Percentiles rank a stretch among this genome's conserved stretches.
phyloP scores from a whole-genome alignment of 2,797 vertebrate species.

The Acipenser transmontanus region DNA sequence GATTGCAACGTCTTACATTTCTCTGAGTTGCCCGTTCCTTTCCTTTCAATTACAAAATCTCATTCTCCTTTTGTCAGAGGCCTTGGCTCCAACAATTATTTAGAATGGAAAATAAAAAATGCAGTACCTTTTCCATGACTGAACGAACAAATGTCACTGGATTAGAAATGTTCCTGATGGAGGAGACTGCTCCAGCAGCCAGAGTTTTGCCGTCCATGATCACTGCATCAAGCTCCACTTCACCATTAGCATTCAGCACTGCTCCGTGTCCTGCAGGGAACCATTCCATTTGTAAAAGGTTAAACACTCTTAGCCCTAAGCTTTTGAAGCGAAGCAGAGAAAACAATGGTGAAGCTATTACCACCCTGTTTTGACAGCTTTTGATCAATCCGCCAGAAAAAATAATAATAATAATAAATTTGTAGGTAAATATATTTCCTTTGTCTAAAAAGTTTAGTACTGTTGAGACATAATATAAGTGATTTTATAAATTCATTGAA shows the following conservation, averaged over 20 bases:
- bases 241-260: conserved; percentile 57
- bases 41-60: conserved; percentile 7
- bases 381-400: conserved; percentile 50
- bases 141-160: conserved; percentile 57
- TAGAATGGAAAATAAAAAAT: not conserved
- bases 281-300: conserved; percentile 56
- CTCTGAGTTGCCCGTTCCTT: no score
- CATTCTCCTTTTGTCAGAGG: conserved; percentile 22
- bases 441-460: no score
- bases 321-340: conserved; percentile 55
- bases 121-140: conserved; percentile 56
- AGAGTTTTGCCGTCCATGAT: conserved; percentile 62
- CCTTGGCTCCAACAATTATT: conserved; percentile 18
- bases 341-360: conserved; percentile 61
- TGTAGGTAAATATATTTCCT: conserved; percentile 3
- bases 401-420: conserved; percentile 14
- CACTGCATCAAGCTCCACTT: conserved; percentile 60
- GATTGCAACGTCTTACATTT: no score
- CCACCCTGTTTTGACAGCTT: conserved; percentile 45
- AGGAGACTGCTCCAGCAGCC: conserved; percentile 51
- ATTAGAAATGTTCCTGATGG: conserved; percentile 60
- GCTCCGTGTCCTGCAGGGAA: conserved; percentile 58
- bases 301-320: conserved; percentile 52
- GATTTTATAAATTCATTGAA: no score
- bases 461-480: no score